Percentiles rank a stretch among this genome's conserved stretches.
Conservation (phyloP, 1,140 invertebrate genomes). For the Drosophila pachea region DNA sequence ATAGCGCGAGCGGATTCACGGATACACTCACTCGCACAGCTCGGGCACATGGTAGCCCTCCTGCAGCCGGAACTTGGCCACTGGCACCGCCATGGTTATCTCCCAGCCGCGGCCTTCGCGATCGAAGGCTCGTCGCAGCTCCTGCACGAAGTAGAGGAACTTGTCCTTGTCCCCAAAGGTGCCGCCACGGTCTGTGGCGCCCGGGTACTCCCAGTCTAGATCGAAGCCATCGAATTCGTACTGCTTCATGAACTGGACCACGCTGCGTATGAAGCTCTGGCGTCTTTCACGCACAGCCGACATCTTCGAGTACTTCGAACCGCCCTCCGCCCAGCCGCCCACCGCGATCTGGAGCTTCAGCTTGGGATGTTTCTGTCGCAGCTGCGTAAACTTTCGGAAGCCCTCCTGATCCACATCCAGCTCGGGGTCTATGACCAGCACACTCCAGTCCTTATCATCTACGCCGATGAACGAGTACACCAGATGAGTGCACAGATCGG, state of each 20-base stretch:
- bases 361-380: conserved; percentile 85
- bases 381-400: conserved; percentile 89
- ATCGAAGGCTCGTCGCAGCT: conserved; percentile 88
- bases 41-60: conserved; percentile 94
- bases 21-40: conserved; percentile 86
- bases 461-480: conserved; percentile 95
- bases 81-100: conserved; percentile 91
- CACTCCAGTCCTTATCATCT: conserved; percentile 86
- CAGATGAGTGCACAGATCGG: conserved; percentile 90
- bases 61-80: conserved; percentile 90
- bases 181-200: conserved; percentile 90
- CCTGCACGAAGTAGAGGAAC: conserved; percentile 91
- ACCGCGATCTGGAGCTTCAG: conserved; percentile 90
- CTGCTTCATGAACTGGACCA: conserved; percentile 88
- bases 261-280: conserved; percentile 86
- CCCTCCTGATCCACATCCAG: conserved; percentile 88
- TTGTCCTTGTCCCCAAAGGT: conserved; percentile 89
- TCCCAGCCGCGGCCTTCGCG: conserved; percentile 88
- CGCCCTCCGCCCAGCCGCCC: conserved; percentile 93
- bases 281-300: conserved; percentile 84
- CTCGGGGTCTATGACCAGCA: conserved; percentile 89
- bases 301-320: conserved; percentile 90
- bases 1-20: too few species aligned
- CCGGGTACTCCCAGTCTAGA: conserved; percentile 92
- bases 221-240: conserved; percentile 91